Conservation (phyloP, 2,888 invertebrate species). For the Nowickia ferox region DNA sequence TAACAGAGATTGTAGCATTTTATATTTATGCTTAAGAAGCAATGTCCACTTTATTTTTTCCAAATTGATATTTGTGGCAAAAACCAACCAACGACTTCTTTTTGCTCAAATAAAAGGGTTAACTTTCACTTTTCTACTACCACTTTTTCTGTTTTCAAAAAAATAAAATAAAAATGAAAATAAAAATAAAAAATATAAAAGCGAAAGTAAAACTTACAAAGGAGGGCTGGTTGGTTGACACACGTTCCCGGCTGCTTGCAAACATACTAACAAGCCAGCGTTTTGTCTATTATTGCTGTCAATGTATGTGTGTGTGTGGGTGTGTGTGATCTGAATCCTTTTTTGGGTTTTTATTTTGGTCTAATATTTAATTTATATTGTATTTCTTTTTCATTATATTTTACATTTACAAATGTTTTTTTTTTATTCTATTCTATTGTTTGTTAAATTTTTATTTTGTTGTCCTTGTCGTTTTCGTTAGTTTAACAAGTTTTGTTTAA, state of each 20-base stretch:
- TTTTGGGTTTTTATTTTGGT: constrained; percentile 37
- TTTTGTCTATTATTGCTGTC: background rate
- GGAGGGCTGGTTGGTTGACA: constrained; percentile 24
- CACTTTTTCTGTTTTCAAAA: constrained; percentile 31
- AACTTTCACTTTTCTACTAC: constrained; percentile 37
- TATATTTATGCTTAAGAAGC: background rate
- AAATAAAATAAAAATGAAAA: too few relatives aligned
- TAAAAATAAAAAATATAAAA: constrained; percentile 28
- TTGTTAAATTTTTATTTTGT: constrained; percentile 29
- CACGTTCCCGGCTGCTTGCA: constrained; percentile 2
- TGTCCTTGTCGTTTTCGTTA: constrained; percentile 29
- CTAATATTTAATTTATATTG: constrained; percentile 69
- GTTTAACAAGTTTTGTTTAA: constrained; percentile 68
- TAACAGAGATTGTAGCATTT: constrained; percentile 14
- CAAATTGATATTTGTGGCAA: background rate
- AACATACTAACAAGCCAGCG: constrained; percentile 51
- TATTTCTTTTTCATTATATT: constrained; percentile 54
- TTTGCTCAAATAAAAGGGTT: constrained; percentile 54
- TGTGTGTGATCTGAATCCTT: constrained; percentile 42
- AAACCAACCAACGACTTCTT: background rate
- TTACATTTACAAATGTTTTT: constrained; percentile 7
- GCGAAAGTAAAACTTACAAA: background rate
- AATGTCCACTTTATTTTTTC: constrained; percentile 14
- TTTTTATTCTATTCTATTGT: constrained; percentile 50
- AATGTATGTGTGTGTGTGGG: background rate